phyloP scores from a whole-genome alignment of 2,888 invertebrate species.

The Rutpela maculata region DNA sequence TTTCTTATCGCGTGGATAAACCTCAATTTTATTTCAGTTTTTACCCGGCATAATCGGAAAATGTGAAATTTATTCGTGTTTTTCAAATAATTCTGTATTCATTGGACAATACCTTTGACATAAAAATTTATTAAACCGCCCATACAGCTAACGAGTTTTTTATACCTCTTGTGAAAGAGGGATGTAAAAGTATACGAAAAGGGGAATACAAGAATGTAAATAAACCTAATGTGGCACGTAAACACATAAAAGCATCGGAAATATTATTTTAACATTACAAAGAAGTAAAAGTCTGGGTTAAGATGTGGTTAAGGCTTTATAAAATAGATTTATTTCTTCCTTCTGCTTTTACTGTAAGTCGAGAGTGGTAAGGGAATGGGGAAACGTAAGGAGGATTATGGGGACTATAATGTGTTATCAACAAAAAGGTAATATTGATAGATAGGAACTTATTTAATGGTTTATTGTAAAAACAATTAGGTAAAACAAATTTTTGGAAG shows the following conservation, averaged over 20 bases:
- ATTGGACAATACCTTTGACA: neutral
- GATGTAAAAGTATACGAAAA: neutral
- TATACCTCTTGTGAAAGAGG: neutral
- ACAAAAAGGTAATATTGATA: too few species aligned
- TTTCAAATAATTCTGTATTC: neutral
- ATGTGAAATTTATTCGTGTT: neutral
- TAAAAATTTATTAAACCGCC: neutral
- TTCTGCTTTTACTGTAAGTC: neutral
- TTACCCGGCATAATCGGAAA: neutral
- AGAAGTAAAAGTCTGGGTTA: neutral
- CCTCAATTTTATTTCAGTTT: neutral
- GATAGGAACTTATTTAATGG: too few species aligned
- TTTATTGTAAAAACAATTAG: too few species aligned
- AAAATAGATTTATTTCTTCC: neutral
- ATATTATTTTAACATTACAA: constrained; percentile 1
- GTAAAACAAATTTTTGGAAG: too few species aligned
- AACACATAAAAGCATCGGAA: neutral
- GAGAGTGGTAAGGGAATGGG: neutral
- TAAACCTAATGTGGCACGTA: neutral
- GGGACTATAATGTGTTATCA: neutral
- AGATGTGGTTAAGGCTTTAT: neutral
- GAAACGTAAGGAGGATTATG: neutral
- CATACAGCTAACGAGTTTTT: neutral
- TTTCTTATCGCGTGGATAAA: neutral
- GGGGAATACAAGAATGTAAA: neutral